Evolutionary conservation across 2,888 invertebrate species (phyloP).

Genomic region (Gryllus longicercus): DNA sequence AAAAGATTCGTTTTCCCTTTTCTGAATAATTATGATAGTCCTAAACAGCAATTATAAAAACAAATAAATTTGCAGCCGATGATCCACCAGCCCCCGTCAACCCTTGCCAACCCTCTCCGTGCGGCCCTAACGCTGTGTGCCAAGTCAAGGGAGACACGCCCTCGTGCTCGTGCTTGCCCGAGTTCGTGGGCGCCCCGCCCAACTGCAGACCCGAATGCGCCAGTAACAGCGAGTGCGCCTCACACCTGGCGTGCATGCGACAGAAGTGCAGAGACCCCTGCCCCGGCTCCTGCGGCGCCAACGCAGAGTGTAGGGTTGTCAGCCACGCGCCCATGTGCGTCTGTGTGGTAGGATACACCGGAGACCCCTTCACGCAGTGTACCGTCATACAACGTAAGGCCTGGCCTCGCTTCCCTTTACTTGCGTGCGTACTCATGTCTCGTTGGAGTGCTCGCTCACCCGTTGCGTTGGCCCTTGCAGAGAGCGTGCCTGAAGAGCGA

Average conservation of each 20-base stretch:
- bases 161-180: conserved; percentile 47
- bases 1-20: not conserved
- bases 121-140: conserved; percentile 52
- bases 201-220: conserved; percentile 52
- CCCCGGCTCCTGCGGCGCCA: conserved; percentile 52
- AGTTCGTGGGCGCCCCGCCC: conserved; percentile 65
- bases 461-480: not conserved
- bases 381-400: conserved; percentile 39
- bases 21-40: not conserved
- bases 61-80: conserved; percentile 25
- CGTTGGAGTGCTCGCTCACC: not conserved
- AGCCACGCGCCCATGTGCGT: conserved; percentile 47
- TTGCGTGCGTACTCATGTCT: not conserved
- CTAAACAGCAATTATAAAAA: not conserved
- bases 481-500: conserved; percentile 30
- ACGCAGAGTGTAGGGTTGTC: conserved; percentile 44
- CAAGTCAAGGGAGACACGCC: conserved; percentile 45
- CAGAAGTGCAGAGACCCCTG: conserved; percentile 59
- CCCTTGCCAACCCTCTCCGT: conserved; percentile 53
- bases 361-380: conserved; percentile 45
- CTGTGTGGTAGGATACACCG: conserved; percentile 46
- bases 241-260: conserved; percentile 47
- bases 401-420: not conserved
- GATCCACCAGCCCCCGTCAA: conserved; percentile 32
- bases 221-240: conserved; percentile 49